These are phyloP conservation scores for Ephestia elutella DNA, from an alignment of 1,140 invertebrate species.

Conservation along the genomic window DNA sequence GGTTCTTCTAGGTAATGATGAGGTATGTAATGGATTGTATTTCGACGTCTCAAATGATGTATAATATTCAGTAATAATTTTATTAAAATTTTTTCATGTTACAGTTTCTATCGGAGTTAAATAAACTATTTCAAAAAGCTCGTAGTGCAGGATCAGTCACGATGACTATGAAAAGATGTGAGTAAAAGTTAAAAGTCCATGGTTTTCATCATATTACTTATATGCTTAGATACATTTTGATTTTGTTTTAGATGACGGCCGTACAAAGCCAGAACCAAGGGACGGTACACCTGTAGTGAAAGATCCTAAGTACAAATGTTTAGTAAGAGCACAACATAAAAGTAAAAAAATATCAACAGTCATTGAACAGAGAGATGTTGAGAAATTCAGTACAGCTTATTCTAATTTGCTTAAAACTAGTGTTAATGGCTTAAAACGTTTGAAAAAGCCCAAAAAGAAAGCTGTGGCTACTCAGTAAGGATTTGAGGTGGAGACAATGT, in stretches of 20 bases:
- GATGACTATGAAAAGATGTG: conserved; percentile 84
- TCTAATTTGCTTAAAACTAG: conserved; percentile 88
- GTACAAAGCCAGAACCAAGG: conserved; percentile 80
- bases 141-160: conserved; percentile 78
- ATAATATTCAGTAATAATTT: neutral
- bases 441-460: conserved; percentile 85
- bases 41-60: neutral
- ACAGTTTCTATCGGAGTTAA: conserved; percentile 80
- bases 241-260: conserved; percentile 82
- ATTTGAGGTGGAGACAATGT: conserved; percentile 27
- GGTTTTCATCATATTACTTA: too few relatives aligned
- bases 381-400: conserved; percentile 90
- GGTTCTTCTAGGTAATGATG: conserved; percentile 81
- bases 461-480: conserved; percentile 58
- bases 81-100: conserved; percentile 42
- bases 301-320: conserved; percentile 84
- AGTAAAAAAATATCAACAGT: conserved; percentile 88
- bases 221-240: too few relatives aligned
- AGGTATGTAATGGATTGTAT: conserved; percentile 61
- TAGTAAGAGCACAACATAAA: conserved; percentile 81
- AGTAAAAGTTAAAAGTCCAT: too few relatives aligned
- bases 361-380: conserved; percentile 87
- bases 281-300: conserved; percentile 76
- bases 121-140: conserved; percentile 80
- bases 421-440: conserved; percentile 89